Conservation (phyloP, 2,797 vertebrate genomes). For the Schizopygopsis malacanthus region DNA sequence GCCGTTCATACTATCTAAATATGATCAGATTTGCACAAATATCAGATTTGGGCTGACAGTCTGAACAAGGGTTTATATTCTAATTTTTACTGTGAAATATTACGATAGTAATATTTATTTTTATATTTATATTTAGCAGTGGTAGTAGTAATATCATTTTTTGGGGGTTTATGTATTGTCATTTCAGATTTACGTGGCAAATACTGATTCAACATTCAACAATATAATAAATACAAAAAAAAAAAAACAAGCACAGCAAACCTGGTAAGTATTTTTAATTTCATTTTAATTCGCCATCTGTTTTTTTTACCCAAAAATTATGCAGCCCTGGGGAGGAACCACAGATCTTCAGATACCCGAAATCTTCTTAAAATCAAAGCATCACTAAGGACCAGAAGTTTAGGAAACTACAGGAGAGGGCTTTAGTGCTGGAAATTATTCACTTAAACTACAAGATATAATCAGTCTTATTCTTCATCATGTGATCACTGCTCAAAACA, state of each 20-base stretch:
- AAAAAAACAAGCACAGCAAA: not conserved
- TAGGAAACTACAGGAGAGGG: not conserved
- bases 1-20: too few relatives aligned
- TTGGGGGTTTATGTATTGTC: not conserved
- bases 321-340: not conserved
- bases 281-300: not conserved
- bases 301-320: too few relatives aligned
- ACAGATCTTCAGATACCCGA: not conserved
- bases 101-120: not conserved
- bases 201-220: not conserved
- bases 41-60: too few relatives aligned
- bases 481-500: not conserved
- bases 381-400: not conserved
- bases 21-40: too few relatives aligned
- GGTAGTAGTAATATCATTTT: not conserved
- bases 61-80: too few relatives aligned
- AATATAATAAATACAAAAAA: not conserved
- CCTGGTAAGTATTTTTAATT: not conserved
- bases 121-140: not conserved
- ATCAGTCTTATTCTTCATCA: not conserved
- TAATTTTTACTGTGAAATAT: too few relatives aligned
- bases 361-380: not conserved
- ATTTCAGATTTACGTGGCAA: not conserved
- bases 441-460: not conserved
- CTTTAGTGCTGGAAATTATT: not conserved